phyloP scores from a whole-genome alignment of 2,888 invertebrate species.

The Magallana nippona region DNA sequence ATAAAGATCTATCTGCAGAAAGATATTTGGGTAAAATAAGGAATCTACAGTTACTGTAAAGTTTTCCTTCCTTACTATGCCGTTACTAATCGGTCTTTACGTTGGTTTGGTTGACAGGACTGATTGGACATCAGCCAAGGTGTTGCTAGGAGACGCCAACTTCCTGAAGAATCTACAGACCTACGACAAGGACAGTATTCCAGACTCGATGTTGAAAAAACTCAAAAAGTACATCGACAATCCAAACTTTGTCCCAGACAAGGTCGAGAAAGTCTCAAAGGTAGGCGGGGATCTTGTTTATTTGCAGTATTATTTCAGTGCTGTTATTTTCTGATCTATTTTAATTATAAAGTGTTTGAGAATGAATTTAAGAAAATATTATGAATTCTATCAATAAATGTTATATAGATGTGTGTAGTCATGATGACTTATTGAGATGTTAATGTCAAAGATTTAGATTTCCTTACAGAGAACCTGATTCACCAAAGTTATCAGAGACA shows the following conservation, averaged over 20 bases:
- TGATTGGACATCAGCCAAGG: slow-evolving; percentile 92
- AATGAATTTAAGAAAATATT: no score
- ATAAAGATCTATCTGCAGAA: no score
- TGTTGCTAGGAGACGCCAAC: slow-evolving; percentile 89
- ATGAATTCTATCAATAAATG: no score
- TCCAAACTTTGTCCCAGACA: slow-evolving; percentile 91
- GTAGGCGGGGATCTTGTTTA: slow-evolving; percentile 50
- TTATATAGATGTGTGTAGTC: no score
- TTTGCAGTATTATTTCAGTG: background rate
- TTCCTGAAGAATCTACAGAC: slow-evolving; percentile 91
- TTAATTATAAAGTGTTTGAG: no score
- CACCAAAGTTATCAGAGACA: no score
- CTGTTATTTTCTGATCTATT: no score
- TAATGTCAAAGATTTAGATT: no score
- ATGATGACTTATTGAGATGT: no score
- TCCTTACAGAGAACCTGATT: no score
- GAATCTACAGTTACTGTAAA: background rate
- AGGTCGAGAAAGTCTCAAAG: slow-evolving; percentile 89
- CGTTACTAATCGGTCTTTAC: no score
- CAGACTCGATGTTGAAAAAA: slow-evolving; percentile 87
- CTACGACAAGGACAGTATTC: slow-evolving; percentile 92
- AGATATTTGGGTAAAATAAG: no score
- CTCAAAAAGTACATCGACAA: slow-evolving; percentile 90
- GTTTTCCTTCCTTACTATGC: background rate
- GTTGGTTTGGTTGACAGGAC: slow-evolving; percentile 82